These are phyloP conservation scores for Laupala kohalensis DNA, from an alignment of 1,140 invertebrate genomes.

Conservation along the genomic window DNA sequence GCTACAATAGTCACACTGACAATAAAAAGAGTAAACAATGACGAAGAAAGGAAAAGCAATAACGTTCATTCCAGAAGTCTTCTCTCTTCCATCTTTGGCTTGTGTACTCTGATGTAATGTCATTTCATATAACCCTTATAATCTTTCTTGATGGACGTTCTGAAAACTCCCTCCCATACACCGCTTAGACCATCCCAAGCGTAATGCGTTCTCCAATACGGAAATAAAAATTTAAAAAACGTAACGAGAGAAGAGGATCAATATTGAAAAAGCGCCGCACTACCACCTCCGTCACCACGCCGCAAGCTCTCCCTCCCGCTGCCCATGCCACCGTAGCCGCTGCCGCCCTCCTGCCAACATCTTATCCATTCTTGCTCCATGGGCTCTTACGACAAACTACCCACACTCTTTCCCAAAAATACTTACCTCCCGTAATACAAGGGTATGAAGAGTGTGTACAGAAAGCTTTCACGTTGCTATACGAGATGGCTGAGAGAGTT, in stretches of 20 bases:
- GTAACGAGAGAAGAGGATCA: conserved; percentile 8
- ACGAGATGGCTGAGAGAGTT: not conserved
- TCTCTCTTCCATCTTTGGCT: not conserved
- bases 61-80: not conserved
- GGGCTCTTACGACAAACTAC: not conserved
- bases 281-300: not conserved
- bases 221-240: conserved; percentile 5
- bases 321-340: no score
- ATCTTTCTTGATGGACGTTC: conserved; percentile 13
- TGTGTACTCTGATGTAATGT: conserved; percentile 9
- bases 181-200: not conserved
- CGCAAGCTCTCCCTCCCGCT: not conserved
- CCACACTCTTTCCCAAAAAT: not conserved
- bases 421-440: not conserved
- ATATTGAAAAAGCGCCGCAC: conserved; percentile 6
- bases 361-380: not conserved
- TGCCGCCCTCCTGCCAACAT: not conserved
- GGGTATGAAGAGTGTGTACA: not conserved
- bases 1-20: no score
- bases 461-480: not conserved
- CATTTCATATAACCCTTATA: conserved; percentile 12
- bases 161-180: not conserved
- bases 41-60: not conserved
- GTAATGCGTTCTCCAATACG: conserved; percentile 13
- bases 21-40: not conserved